Conservation (phyloP, 2,888 invertebrate species). For the Bedellia somnulentella region DNA sequence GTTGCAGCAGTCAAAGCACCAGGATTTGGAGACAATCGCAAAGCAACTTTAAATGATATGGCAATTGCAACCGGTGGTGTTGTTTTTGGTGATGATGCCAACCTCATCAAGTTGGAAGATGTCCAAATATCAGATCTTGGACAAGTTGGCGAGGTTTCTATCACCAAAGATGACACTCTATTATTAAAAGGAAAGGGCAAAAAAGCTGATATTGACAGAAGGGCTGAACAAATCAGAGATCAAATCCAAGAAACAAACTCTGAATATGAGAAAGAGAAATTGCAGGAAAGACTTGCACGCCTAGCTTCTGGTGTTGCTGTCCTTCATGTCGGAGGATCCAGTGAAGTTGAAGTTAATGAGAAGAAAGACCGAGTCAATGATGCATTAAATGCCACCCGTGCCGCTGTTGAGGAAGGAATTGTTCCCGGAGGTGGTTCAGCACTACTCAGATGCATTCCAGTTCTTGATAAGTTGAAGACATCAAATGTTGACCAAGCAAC, state of each 20-base stretch:
- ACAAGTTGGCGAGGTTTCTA: constrained; percentile 84
- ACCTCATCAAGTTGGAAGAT: constrained; percentile 88
- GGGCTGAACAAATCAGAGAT: constrained; percentile 82
- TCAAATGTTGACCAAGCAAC: constrained; percentile 79
- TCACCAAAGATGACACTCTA: constrained; percentile 94
- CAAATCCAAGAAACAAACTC: constrained; percentile 88
- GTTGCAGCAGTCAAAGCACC: constrained; percentile 96
- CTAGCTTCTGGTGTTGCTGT: constrained; percentile 86
- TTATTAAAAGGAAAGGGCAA: constrained; percentile 83
- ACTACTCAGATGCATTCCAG: constrained; percentile 78
- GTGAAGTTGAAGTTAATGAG: constrained; percentile 92
- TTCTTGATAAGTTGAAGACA: constrained; percentile 66
- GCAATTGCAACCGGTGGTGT: constrained; percentile 90
- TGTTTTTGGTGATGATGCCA: constrained; percentile 93
- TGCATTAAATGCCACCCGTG: constrained; percentile 91
- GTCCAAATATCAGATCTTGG: constrained; percentile 80
- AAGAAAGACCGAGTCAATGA: constrained; percentile 96
- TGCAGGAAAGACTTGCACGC: constrained; percentile 89
- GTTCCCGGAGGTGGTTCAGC: constrained; percentile 96
- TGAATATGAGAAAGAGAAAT: constrained; percentile 95
- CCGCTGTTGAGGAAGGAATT: constrained; percentile 96
- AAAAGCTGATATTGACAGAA: constrained; percentile 75
- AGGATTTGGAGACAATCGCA: constrained; percentile 95
- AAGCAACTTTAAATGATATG: constrained; percentile 90
- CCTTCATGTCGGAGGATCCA: constrained; percentile 84